These are phyloP conservation scores for Platycercus adscitus DNA, from an alignment of 2,113 vertebrate genomes.

Conservation along the genomic window DNA sequence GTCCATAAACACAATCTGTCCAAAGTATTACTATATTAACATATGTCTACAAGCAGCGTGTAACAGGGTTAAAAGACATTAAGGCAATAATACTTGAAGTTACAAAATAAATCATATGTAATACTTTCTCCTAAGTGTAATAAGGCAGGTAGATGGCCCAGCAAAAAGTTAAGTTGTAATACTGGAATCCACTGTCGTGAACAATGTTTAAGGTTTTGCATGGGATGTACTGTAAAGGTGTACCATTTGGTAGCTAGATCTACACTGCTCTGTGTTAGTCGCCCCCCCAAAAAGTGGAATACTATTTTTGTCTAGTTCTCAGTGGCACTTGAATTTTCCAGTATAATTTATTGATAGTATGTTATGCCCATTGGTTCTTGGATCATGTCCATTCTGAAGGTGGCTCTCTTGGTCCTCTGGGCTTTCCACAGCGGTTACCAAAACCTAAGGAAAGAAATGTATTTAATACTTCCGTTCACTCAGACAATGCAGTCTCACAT, in stretches of 20 bases:
- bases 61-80: constrained; percentile 86
- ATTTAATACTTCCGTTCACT: neutral
- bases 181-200: constrained; percentile 77
- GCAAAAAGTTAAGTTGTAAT: constrained; percentile 78
- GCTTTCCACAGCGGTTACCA: constrained; percentile 88
- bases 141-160: constrained; percentile 90
- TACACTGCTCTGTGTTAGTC: constrained; percentile 79
- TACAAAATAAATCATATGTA: constrained; percentile 80
- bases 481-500: neutral
- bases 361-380: constrained; percentile 53
- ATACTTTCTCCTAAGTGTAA: constrained; percentile 82
- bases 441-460: constrained; percentile 80
- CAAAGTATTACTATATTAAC: constrained; percentile 84
- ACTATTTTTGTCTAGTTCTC: constrained; percentile 73
- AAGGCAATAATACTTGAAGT: constrained; percentile 89
- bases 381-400: constrained; percentile 94
- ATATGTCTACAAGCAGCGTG: constrained; percentile 85
- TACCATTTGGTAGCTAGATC: constrained; percentile 81
- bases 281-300: constrained; percentile 75
- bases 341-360: constrained; percentile 63
- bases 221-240: constrained; percentile 71
- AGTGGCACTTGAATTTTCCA: constrained; percentile 84
- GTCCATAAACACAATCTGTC: constrained; percentile 86
- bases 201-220: constrained; percentile 61
- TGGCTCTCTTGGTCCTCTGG: constrained; percentile 89